Evolutionary conservation across 2,888 invertebrate genomes (phyloP), one percentile per base, ranked within the genome.

Genomic region (Agonopterix subpropinquella): DNA sequence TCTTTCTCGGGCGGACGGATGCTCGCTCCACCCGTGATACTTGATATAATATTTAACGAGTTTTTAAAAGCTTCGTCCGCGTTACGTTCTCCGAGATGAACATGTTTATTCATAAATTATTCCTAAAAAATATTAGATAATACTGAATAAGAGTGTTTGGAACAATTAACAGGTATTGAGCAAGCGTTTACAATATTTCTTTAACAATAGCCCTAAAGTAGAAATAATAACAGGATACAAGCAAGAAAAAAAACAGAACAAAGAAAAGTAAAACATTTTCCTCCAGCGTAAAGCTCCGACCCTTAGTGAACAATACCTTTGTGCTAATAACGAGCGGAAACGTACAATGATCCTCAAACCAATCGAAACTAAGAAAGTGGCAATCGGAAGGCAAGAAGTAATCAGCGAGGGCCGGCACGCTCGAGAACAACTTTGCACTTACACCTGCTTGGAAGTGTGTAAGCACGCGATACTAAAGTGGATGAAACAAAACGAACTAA

Each of bases 321-420:
- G 28, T 28, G 39, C n/a, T 39, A 39, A 39, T 39, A 39, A 28
- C 28, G 28, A 28, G 7, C 28, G 39, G n/a, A 39, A 39, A 39
- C 9, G 39, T 39, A 39, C 39, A 39, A 39, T 39, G 39, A 39
- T 39, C 9, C 39, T 39, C 39, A 35, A 64, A 59, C 57, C 67
- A 70, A 73, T 70, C 63, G 59, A 63, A 69, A 73, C 66, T 69
- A 70, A 69, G 62, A 62, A 67, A 63, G 65, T 65, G 70, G 67
- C 67, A 70, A 71, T 68, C 67, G 67, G 62, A 63, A 65, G 62
- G 58, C 61, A 61, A 62, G 59, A 62, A 70, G 69, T 70, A 74
- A 76, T 75, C 71, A 70, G 64, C 58, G 60, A 66, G 62, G 62
- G 64, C 65, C 55, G 61, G 66, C 60, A 62, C 60, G 62, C 58